Evolutionary conservation across 1,140 invertebrate species (phyloP), one percentile per base, ranked within the genome.

Genomic region (Panulirus ornatus): DNA sequence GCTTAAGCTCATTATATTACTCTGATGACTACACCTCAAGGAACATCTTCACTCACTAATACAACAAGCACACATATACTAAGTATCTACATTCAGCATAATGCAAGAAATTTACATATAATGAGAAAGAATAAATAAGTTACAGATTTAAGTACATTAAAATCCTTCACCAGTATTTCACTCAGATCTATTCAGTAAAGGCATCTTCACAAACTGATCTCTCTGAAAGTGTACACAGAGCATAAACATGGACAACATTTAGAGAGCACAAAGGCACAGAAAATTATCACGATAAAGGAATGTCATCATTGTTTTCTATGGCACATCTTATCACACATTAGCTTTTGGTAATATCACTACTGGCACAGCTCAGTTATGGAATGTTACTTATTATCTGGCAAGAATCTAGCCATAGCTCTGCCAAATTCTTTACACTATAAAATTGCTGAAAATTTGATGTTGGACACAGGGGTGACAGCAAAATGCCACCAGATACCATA

Each of bases 261-360:
- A 1, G 58, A 1, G 58, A 66, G 54, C 54, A 66, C 58, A 66
- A 66, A 66, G 58, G 58, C 58, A 66, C 58, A 66, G 58, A n/a
- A 66, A 66, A 66, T 66, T 66, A 66, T 66, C 58, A 66, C 58
- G n/a, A 66, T 66, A 30, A 66, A 30, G 58, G 58, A 66, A 66
- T 66, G 58, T 66, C 58, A 66, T 30, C 22, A 22, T 66, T 66
- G 11, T 66, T 22, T 66, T 34, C 58, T 66, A 66, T 66, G 58
- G 58, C 58, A 66, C 58, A 66, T 66, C n/a, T 66, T 66, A 66
- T 66, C 58, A 66, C 58, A 66, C 58, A 66, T 66, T 66, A 66
- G 58, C n/a, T 66, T 66, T 34, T 30, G 22, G n/a, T 66, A 66
- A 66, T 66, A 66, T 66, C n/a, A 47, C 44, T 47, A 5, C 58